Percentiles rank a stretch among this genome's conserved stretches.
phyloP scores from a whole-genome alignment of 2,113 vertebrate genomes.

The Colius striatus region DNA sequence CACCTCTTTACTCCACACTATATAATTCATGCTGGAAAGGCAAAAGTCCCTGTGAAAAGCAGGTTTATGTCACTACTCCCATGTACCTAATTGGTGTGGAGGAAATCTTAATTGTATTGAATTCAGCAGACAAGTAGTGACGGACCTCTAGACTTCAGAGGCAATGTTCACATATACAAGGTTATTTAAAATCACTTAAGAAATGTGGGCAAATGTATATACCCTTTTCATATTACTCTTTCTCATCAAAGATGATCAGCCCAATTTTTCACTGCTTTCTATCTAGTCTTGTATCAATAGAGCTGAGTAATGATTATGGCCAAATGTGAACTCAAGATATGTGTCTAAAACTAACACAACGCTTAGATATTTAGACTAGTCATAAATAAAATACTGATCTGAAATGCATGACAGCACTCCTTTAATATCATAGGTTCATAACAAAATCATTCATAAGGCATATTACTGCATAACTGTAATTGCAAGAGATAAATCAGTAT shows the following conservation, averaged over 20 bases:
- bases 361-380: neutral
- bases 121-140: neutral
- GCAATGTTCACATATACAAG: rapidly evolving
- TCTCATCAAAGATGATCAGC: neutral
- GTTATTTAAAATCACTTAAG: neutral
- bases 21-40: rapidly evolving
- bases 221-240: neutral
- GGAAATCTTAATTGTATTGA: neutral
- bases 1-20: neutral
- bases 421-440: neutral
- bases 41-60: neutral
- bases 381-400: neutral
- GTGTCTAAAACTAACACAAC: neutral
- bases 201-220: neutral
- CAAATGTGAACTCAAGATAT: neutral
- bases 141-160: neutral
- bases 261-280: neutral
- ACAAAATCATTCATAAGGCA: neutral
- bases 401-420: neutral
- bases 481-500: neutral
- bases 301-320: neutral
- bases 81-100: rapidly evolving
- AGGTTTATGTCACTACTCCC: neutral
- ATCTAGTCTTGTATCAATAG: neutral
- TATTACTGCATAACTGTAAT: neutral